These are phyloP conservation scores for Rhyzopertha dominica DNA, from an alignment of 1,140 invertebrate species.

Conservation along the genomic window DNA sequence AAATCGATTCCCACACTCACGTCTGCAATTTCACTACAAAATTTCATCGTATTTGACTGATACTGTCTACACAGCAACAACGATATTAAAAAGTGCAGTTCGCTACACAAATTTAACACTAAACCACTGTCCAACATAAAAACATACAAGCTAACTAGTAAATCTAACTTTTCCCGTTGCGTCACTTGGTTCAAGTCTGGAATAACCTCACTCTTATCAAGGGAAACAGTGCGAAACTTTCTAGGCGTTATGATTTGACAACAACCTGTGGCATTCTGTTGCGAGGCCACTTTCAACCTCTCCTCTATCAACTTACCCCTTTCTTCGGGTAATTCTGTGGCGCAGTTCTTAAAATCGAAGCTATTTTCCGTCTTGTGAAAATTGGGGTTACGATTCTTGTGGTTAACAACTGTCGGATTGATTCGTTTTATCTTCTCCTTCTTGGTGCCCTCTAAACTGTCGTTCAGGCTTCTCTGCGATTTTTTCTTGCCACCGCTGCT, in stretches of 20 bases:
- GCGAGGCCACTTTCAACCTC: slow-evolving; percentile 26
- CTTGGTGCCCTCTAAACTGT: background rate
- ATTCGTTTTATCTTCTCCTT: slow-evolving; percentile 27
- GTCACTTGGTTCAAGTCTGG: slow-evolving; percentile 43
- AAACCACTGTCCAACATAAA: slow-evolving; percentile 47
- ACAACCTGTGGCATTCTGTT: slow-evolving; percentile 9
- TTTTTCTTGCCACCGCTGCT: slow-evolving; percentile 28
- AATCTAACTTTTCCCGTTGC: slow-evolving; percentile 43
- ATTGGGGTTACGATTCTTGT: slow-evolving; percentile 14
- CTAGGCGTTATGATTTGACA: slow-evolving; percentile 2
- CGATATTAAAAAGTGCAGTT: slow-evolving; percentile 56
- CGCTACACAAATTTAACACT: slow-evolving; percentile 53
- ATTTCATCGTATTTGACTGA: background rate
- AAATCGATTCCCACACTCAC: slow-evolving; percentile 17
- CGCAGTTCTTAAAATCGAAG: slow-evolving; percentile 32
- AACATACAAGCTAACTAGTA: slow-evolving; percentile 48
- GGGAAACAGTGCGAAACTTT: slow-evolving; percentile 13
- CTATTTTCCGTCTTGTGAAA: slow-evolving; percentile 28
- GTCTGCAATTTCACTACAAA: slow-evolving; percentile 9
- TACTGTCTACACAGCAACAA: slow-evolving; percentile 43
- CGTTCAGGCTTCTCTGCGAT: slow-evolving; percentile 6
- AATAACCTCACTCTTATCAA: slow-evolving; percentile 25
- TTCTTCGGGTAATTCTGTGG: slow-evolving; percentile 15
- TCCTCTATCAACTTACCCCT: slow-evolving; percentile 28
- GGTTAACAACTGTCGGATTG: slow-evolving; percentile 36